Evolutionary conservation across 1,140 invertebrate genomes (phyloP).

Genomic region (Tetragonula clypearis): DNA sequence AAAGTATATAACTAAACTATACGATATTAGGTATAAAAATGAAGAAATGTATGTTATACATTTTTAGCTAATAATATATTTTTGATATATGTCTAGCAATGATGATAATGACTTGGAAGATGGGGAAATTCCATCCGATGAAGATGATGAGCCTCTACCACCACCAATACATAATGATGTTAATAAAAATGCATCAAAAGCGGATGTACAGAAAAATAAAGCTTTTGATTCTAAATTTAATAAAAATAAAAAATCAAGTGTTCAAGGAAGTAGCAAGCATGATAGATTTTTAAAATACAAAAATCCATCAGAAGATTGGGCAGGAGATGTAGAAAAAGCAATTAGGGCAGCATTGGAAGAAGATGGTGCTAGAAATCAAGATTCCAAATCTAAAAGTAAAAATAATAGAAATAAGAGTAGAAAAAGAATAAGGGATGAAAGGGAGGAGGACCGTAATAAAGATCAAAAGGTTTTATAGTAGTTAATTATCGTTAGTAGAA

Average conservation of each 20-base stretch:
- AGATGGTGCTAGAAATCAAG: conserved; percentile 81
- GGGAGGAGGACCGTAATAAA: conserved; percentile 81
- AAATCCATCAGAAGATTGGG: conserved; percentile 86
- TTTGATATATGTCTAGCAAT: conserved; percentile 59
- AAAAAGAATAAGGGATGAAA: conserved; percentile 79
- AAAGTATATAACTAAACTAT: not conserved
- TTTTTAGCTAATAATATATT: conserved; percentile 25
- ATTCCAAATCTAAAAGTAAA: conserved; percentile 81
- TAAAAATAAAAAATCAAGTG: conserved; percentile 72
- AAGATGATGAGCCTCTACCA: conserved; percentile 80
- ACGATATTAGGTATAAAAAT: not conserved
- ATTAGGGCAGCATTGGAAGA: conserved; percentile 85
- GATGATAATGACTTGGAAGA: conserved; percentile 83
- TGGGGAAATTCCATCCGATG: conserved; percentile 85
- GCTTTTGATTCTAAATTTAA: conserved; percentile 73
- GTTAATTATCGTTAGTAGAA: conserved; percentile 17
- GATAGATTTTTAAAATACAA: conserved; percentile 77
- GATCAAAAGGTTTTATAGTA: conserved; percentile 71
- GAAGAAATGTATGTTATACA: not conserved
- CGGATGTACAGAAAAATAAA: conserved; percentile 70
- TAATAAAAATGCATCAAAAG: conserved; percentile 62
- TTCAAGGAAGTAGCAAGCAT: conserved; percentile 59
- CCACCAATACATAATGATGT: conserved; percentile 57
- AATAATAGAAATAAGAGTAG: conserved; percentile 77
- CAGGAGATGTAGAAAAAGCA: conserved; percentile 88